These are phyloP conservation scores for Metalampra italica DNA, from an alignment of 2,888 invertebrate species.

Conservation along the genomic window DNA sequence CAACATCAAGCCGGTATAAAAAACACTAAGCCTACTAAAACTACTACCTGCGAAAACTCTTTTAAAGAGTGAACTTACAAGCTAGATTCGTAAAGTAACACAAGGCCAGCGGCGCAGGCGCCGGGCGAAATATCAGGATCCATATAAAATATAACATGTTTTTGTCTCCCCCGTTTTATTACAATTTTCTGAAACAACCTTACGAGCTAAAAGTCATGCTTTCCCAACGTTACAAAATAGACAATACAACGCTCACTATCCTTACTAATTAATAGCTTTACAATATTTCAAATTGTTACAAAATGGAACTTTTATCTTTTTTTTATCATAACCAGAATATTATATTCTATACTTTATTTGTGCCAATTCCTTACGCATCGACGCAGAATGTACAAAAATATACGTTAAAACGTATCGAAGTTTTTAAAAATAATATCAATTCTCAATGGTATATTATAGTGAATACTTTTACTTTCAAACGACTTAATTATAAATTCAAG, in stretches of 20 bases:
- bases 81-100: conserved; percentile 73
- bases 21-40: conserved; percentile 79
- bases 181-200: conserved; percentile 78
- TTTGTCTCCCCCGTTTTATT: conserved; percentile 66
- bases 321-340: conserved; percentile 47
- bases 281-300: conserved; percentile 56
- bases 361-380: conserved; percentile 74
- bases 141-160: conserved; percentile 72
- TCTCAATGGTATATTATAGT: conserved; percentile 58
- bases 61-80: conserved; percentile 75
- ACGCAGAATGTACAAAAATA: conserved; percentile 72
- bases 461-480: conserved; percentile 49
- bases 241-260: conserved; percentile 73
- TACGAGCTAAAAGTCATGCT: conserved; percentile 50
- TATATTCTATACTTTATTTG: conserved; percentile 46
- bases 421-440: conserved; percentile 56
- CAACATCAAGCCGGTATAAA: conserved; percentile 80
- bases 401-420: conserved; percentile 59
- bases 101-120: conserved; percentile 37
- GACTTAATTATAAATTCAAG: conserved; percentile 58
- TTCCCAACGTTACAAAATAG: conserved; percentile 71
- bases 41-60: conserved; percentile 78
- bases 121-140: conserved; percentile 57
- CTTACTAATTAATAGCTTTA: conserved; percentile 62
- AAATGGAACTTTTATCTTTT: conserved; percentile 64